These are phyloP conservation scores for Limanda limanda DNA, from an alignment of 2,113 vertebrate genomes.

Conservation along the genomic window DNA sequence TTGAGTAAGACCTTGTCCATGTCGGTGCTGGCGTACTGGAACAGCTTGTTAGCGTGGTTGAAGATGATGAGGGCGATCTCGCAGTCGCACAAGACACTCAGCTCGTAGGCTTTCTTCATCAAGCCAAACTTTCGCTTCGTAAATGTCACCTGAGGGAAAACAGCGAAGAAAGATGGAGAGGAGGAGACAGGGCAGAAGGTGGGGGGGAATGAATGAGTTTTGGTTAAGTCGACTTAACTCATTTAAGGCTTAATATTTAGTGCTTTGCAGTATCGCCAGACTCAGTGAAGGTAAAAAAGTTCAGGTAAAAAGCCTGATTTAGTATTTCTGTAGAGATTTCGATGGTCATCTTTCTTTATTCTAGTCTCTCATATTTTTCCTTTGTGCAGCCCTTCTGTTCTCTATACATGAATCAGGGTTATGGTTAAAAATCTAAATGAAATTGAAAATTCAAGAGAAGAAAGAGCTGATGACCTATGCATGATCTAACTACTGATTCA, in stretches of 20 bases:
- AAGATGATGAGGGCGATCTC: conserved; percentile 97
- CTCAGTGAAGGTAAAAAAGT: not conserved
- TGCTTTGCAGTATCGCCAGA: not conserved
- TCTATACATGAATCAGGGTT: not conserved
- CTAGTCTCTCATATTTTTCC: not conserved
- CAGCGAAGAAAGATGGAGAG: not conserved
- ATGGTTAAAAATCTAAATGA: conserved; percentile 5
- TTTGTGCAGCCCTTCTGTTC: not conserved
- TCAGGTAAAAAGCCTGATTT: no score
- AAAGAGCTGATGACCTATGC: not conserved
- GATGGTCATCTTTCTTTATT: no score
- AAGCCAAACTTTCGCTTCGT: conserved; percentile 93
- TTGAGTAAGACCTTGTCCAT: conserved; percentile 98
- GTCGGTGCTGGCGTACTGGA: conserved; percentile 97
- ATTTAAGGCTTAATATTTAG: not conserved
- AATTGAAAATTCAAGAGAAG: conserved; percentile 8
- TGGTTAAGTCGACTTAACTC: not conserved
- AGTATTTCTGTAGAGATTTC: not conserved
- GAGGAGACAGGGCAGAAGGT: not conserved
- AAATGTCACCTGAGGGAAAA: conserved; percentile 87
- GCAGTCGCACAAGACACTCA: conserved; percentile 94
- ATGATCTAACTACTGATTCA: not conserved
- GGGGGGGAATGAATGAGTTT: not conserved
- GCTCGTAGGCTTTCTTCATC: conserved; percentile 96
- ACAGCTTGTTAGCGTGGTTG: conserved; percentile 97